Base-by-base conservation (phyloP, 2,888 invertebrate genomes). In the Yponomeuta evonymella region DNA sequence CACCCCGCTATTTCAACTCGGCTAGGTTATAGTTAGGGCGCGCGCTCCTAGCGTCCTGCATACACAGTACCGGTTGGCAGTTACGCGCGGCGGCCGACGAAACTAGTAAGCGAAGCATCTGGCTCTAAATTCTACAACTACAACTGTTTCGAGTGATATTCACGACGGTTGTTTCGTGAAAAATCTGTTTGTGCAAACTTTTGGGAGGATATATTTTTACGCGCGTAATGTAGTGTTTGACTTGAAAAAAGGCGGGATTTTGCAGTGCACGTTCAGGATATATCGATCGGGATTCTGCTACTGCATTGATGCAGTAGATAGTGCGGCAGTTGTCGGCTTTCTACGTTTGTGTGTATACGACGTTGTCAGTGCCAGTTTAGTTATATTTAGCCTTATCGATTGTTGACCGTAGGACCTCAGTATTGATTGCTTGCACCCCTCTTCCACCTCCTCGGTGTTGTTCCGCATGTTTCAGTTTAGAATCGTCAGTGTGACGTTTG, bases 11-110 rank as follows among this genome's bases (percentile, higher is more conserved):
- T 83, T 85, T 79, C 77, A 86, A 86, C 78, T 86, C 78, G 80
- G 87, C 86, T 87, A 88, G 88, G 86, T 88, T 89, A 89, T 89
- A 90, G 87, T 87, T 88, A 85, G 80, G 83, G 83, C 71, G 73
- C 85, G 85, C 84, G 81, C 85, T 82, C 81, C 81, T 83, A 81
- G 84, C 85, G 84, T 83, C 84, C 85, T 79, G 84, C 79, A 36
- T 36, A 51, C n/a, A 51, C 48, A 43, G 48, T 65, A 73, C 67
- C 74, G 73, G 82, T 82, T 58, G 51, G 51, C 87, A 87, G 89
- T 89, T 83, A 85, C 85, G 84, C 85, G 84, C 86, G 43, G 43
- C 43, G 43, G 43, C 43, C 43, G 83, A 81, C 83, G 86, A 81
- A 77, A 86, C 83, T 84, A 87, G 80, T 81, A 82, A 79, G 83